Conservation (phyloP, 2,888 invertebrate genomes). For the Pterobdella sp. region DNA sequence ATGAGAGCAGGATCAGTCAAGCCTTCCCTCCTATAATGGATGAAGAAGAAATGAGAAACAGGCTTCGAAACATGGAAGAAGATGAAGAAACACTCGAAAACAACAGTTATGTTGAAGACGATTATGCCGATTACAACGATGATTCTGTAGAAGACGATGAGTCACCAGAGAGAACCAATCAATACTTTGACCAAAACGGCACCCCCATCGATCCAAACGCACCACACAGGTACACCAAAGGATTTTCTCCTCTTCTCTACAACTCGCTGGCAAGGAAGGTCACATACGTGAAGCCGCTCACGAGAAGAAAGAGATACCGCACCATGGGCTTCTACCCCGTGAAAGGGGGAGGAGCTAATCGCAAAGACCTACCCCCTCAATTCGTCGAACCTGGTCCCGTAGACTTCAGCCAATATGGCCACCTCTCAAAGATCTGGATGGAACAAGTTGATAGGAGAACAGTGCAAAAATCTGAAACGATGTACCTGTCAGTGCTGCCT, state of each 20-base stretch:
- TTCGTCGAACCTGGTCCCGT: constrained; percentile 37
- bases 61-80: constrained; percentile 30
- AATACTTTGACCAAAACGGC: neutral
- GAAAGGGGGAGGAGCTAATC: neutral
- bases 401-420: constrained; percentile 38
- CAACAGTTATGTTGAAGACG: neutral
- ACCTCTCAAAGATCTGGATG: constrained; percentile 39
- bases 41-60: constrained; percentile 16
- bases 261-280: constrained; percentile 21
- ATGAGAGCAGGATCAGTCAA: constrained; percentile 30
- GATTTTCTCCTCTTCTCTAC: constrained; percentile 24
- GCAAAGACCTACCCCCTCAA: constrained; percentile 26
- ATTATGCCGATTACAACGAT: neutral
- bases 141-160: constrained; percentile 10
- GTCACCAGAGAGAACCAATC: neutral
- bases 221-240: constrained; percentile 20
- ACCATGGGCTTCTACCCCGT: constrained; percentile 18
- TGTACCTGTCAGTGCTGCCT: constrained; percentile 37
- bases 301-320: constrained; percentile 14
- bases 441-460: constrained; percentile 39
- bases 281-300: constrained; percentile 25
- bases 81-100: constrained; percentile 30
- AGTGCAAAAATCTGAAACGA: constrained; percentile 38
- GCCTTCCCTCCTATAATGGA: constrained; percentile 22
- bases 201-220: neutral